Base-by-base conservation (phyloP, 2,113 vertebrate species). In the Python bivittatus region DNA sequence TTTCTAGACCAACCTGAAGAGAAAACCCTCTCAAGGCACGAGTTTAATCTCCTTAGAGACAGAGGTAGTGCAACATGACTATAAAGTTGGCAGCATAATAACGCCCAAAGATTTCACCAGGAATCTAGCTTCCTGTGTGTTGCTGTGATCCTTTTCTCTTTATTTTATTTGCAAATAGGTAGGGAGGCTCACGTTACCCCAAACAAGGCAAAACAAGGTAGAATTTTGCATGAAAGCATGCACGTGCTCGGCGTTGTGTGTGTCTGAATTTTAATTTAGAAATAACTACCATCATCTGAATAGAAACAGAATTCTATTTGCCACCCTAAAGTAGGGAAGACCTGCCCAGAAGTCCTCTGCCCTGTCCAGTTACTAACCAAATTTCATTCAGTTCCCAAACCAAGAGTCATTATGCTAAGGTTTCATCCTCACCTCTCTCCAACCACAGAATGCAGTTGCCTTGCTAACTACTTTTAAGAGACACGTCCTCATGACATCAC, bases 41-140 rank as follows among this genome's bases (percentile, higher is more conserved):
- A 83, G 23, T 88, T 92, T 79, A 58, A 72, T 79, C 27, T 92
- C 53, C 91, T 88, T 44, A 48, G 11, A 92, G 27, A n/a, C 29
- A 57, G n/a, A 68, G 38, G 38, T 42, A 58, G 61, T 58, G 22
- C 29, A 7, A 83, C 27, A 58, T 0, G 3, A 13, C 22, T 6
- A 20, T n/a, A 90, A 83, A 44, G 10, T 17, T 88, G 86, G 7
- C 11, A 22, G n/a, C 44, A 22, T 27, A 83, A 48, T 57, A 83
- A 48, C 57, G 53, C 54, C 42, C 56, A 58, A 29, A 52, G 13
- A 27, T 53, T 91, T n/a, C 33, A 8, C 4, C 44, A 25, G 17
- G 38, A 38, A 79, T 83, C 53, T 56, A 54, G 54, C 38, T n/a
- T 61, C 23, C 10, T 1, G 13, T 86, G 10, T 68, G 86, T 44